Evolutionary conservation across 1,140 invertebrate genomes (phyloP).

Genomic region (Ostrea edulis): DNA sequence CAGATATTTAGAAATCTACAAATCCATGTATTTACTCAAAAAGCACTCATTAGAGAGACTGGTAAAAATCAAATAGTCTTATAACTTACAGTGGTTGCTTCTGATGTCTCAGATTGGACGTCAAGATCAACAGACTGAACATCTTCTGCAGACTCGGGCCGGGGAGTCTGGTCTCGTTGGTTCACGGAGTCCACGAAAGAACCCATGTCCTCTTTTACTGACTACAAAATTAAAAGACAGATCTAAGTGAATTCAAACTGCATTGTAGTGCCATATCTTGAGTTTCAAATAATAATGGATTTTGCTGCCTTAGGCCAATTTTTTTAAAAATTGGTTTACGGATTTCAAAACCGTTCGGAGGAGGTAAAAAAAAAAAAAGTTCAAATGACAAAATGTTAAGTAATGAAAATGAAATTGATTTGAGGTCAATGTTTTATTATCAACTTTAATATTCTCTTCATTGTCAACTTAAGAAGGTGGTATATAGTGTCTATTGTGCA

Average conservation of each 20-base stretch:
- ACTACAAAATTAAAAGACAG: slow-evolving; percentile 51
- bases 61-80: neutral
- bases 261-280: neutral
- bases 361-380: too few relatives aligned
- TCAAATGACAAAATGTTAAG: too few relatives aligned
- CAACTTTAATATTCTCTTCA: too few relatives aligned
- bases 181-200: slow-evolving; percentile 36
- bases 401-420: neutral
- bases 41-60: too few relatives aligned
- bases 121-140: slow-evolving; percentile 73
- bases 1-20: too few relatives aligned
- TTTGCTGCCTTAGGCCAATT: too few relatives aligned
- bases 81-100: slow-evolving; percentile 66
- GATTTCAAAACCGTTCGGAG: too few relatives aligned
- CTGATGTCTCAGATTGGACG: slow-evolving; percentile 71
- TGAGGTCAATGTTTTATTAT: too few relatives aligned
- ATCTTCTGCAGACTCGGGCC: slow-evolving; percentile 64
- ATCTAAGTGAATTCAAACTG: neutral
- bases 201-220: slow-evolving; percentile 64
- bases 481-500: too few relatives aligned
- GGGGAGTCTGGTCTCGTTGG: slow-evolving; percentile 48
- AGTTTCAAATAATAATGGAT: neutral
- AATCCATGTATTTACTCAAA: too few relatives aligned
- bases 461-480: too few relatives aligned
- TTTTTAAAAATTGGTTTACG: too few relatives aligned